Evolutionary conservation across 2,888 invertebrate genomes (phyloP), one percentile per base, ranked within the genome.

Genomic region (Horisme vitalbata): DNA sequence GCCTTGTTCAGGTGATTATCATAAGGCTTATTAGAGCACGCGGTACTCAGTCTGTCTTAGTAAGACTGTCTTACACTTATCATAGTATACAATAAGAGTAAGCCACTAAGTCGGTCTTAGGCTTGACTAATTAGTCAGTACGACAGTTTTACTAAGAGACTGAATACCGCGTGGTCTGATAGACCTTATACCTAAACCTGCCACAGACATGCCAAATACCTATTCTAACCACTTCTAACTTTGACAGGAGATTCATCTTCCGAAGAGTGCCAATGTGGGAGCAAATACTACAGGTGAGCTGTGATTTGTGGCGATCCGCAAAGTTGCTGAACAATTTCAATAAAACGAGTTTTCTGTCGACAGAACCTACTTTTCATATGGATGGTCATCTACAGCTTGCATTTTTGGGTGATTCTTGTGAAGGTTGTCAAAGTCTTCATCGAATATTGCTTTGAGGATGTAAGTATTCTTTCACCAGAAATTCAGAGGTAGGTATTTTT

Each of bases 381-480:
- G 89, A 77, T 88, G 79, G 71, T 89, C 46, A 78, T 88, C 51
- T 88, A 88, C 75, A 84, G 87, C 57, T 66, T 88, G 0, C 80
- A 86, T 55, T 86, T 87, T 60, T 89, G 89, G 89, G 55, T 63
- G 14, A 55, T 82, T 32, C 55, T 85, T 5, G 83, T 87, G 36
- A 71, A 59, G 36, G 28, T 80, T 9, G 50, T 83, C 43, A 86
- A 85, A 52, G 34, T 73, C 7, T 20, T 75, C 35, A 70, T 86
- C 27, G 77, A 79, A 43, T 80, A 77, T 55, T 79, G 71, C 49
- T 83, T 79, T 56, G 61, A 70, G 21, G 71, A 74, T 45, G 86
- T 81, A 57, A 77, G 76, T 64, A 15, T n/a, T 8, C 2, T 10
- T n/a, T n/a, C 1, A 4, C 3, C 20, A 10, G 0, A 1, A 12